A percentile compares a stretch with the other conserved stretches of the same genome.
These are phyloP conservation scores for Eucidaris tribuloides DNA, from an alignment of 35 echinoderm and acorn worm genomes.

Conservation along the genomic window DNA sequence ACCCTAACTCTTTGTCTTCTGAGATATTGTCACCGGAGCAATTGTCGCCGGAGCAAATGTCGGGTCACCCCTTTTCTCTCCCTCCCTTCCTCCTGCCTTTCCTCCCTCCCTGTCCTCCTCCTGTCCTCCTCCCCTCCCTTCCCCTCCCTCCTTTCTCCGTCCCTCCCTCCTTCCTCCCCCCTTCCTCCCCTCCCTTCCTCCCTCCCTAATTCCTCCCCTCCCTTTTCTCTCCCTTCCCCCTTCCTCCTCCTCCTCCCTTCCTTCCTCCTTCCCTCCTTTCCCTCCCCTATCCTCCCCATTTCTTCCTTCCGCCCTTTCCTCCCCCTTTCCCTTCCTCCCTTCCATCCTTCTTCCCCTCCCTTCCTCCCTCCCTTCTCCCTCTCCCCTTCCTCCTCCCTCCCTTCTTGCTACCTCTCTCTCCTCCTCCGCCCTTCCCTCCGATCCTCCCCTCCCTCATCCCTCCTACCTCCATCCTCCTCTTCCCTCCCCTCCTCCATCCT, in stretches of 20 bases:
- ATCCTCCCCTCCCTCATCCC: neutral
- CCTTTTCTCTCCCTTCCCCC: neutral
- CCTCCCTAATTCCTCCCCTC: neutral
- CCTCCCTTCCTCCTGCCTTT: too few relatives aligned
- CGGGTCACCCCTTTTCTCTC: too few relatives aligned
- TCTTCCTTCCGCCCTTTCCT: neutral
- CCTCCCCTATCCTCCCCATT: neutral
- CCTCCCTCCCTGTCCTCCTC: too few relatives aligned
- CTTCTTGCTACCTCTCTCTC: neutral
- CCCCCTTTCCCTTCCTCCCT: neutral
- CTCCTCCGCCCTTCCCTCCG: neutral
- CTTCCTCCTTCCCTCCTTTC: neutral
- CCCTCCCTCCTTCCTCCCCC: neutral
- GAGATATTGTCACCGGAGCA: too few relatives aligned
- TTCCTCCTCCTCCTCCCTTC: too few relatives aligned
- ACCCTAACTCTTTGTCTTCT: too few relatives aligned
- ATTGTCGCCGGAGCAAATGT: too few relatives aligned
- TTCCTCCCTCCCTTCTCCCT: neutral
- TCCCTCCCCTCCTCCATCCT: neutral
- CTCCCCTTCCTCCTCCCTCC: neutral
- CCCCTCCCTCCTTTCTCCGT: neutral
- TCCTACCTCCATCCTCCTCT: neutral
- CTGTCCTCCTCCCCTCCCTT: neutral
- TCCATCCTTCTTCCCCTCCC: too few relatives aligned
- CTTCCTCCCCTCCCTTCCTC: neutral